Percentiles rank a stretch among this genome's conserved stretches.
These are phyloP conservation scores for Rapana venosa DNA, from an alignment of 2,888 invertebrate species.

Conservation along the genomic window DNA sequence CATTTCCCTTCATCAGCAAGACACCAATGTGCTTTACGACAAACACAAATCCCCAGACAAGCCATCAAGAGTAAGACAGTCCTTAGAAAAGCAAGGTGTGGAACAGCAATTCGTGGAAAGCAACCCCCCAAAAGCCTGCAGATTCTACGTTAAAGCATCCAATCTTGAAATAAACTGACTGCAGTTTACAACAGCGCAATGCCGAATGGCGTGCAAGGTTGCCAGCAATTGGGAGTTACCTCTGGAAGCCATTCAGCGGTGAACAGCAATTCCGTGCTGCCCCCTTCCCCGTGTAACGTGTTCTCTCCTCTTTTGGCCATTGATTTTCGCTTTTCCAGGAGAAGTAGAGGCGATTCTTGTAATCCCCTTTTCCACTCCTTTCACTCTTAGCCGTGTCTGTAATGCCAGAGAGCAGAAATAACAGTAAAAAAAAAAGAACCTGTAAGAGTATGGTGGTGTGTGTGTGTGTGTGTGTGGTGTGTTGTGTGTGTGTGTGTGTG, in stretches of 20 bases:
- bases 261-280: slow-evolving; percentile 18
- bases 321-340: slow-evolving; percentile 22
- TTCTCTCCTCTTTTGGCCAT: neutral
- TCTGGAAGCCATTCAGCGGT: slow-evolving; percentile 4
- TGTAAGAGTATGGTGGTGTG: too few species aligned
- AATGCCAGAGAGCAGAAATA: too few species aligned
- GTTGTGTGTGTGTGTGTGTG: too few species aligned
- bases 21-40: too few species aligned
- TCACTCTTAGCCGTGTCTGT: neutral
- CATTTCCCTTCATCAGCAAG: too few species aligned
- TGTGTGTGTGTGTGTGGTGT: too few species aligned
- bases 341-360: neutral
- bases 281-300: neutral
- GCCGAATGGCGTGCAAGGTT: neutral
- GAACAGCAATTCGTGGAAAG: too few species aligned
- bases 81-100: too few species aligned
- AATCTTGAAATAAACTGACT: neutral
- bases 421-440: too few species aligned
- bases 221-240: slow-evolving; percentile 18
- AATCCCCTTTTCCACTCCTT: neutral
- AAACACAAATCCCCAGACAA: too few species aligned
- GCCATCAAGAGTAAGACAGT: too few species aligned
- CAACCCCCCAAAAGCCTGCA: too few species aligned
- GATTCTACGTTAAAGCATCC: neutral
- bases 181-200: neutral